Base-by-base conservation (phyloP, 1,140 invertebrate species). In the Daktulosphaira vitifoliae region DNA sequence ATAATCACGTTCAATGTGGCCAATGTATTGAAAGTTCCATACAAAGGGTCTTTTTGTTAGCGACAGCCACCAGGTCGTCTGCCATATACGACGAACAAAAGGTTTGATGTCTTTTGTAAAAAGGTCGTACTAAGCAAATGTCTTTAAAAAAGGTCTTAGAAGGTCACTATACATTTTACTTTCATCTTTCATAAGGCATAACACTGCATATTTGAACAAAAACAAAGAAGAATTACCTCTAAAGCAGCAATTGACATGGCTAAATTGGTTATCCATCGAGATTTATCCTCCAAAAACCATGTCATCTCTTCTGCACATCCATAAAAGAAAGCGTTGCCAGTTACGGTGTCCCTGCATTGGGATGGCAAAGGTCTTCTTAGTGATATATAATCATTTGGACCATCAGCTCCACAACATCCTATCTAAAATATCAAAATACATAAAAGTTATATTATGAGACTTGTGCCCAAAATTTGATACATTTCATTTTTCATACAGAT, bases 241-340 rank as follows among this genome's bases (percentile, higher is more conserved):
- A 90, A 76, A 73, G 88, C 77, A 69, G 83, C 87, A 52, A 88
- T 77, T 3, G 80, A 78, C 68, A 92, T 79, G 2, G 86, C 83
- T 18, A 92, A 76, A 2, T 84, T 88, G 29, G 87, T 84, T n/a
- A 91, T 77, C 89, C 89, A 91, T 8, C 81, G 81, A n/a, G 87
- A 82, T 72, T 87, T 85, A 48, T 83, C 81, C 71, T 91, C 88
- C 65, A 93, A 78, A 74, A 85, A 90, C 84, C 86, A 89, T 9
- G 88, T 89, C 59, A 92, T 73, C 73, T 90, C 86, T 64, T 90
- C 86, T 0, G 89, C 85, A 71, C 90, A 93, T 13, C 89, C 89
- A 70, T 91, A 83, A 73, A 86, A 89, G 75, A 85, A 92, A 9
- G 88, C 87, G 74, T 92, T 91, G 46, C 90, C 90, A 5, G 87